Evolutionary conservation across 2,888 invertebrate species (phyloP).

Genomic region (Synergus laeviventris): DNA sequence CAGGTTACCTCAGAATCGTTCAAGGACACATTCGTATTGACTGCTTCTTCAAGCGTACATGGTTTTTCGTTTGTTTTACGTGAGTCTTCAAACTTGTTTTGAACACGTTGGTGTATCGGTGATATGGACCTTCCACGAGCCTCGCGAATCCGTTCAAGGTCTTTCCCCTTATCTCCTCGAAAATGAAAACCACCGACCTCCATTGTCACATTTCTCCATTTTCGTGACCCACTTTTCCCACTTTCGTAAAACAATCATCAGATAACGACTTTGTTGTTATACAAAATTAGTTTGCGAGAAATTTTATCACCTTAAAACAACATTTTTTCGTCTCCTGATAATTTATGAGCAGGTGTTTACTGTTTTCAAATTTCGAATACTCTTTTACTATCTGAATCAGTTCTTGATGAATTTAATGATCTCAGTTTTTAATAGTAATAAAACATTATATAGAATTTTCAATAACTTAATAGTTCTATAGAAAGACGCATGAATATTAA

Average conservation of each 20-base stretch:
- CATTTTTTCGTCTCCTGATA: background rate
- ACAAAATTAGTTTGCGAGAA: background rate
- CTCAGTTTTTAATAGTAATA: too few relatives aligned
- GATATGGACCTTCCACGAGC: slow-evolving; percentile 31
- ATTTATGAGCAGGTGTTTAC: background rate
- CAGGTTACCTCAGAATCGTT: slow-evolving; percentile 53
- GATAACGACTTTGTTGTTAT: background rate
- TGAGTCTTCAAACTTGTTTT: slow-evolving; percentile 50
- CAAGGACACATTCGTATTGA: slow-evolving; percentile 70
- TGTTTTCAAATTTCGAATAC: background rate
- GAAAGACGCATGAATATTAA: background rate
- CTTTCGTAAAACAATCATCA: background rate
- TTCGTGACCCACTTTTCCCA: slow-evolving; percentile 21
- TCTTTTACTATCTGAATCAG: background rate
- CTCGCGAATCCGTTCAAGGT: slow-evolving; percentile 33
- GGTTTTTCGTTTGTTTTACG: slow-evolving; percentile 58
- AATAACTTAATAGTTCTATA: background rate
- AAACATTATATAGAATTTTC: background rate
- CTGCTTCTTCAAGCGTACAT: slow-evolving; percentile 59
- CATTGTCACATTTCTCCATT: slow-evolving; percentile 19
- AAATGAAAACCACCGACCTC: slow-evolving; percentile 29
- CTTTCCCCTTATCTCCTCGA: slow-evolving; percentile 17
- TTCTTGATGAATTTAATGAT: too few relatives aligned
- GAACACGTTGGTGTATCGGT: slow-evolving; percentile 42
- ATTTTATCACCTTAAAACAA: background rate